Base-by-base conservation (phyloP, 2,113 vertebrate species). In the Pontoporia blainvillei region DNA sequence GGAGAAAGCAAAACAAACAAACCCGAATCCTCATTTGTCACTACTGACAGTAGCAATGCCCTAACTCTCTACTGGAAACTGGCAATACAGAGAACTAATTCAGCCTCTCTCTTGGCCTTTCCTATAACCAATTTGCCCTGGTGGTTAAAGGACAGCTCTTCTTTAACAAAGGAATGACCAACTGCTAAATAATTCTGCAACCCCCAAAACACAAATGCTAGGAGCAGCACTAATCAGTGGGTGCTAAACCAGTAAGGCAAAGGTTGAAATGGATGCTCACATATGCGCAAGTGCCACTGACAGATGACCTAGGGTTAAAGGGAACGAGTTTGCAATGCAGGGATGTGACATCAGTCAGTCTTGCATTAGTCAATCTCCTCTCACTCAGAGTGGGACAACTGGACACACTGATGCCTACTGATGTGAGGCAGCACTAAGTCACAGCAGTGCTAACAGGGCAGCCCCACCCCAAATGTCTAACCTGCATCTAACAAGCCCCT, bases 81-180 rank as follows among this genome's bases (percentile, higher is more conserved):
- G 36, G 41, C 54, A 57, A 90, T 84, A 82, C 72, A 81, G 75
- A 61, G 36, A 95, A 97, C 54, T 76, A 87, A 91, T 73, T 62
- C 46, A 36, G 75, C 36, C 76, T 62, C 44, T 69, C 54, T 41
- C 91, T 46, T 61, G 18, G 84, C 64, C 81, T 94, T 93, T 94
- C 49, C 62, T 57, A 14, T 44, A 91, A 67, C 34, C 44, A 64
- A 89, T 69, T 27, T 44, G 36, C 57, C 44, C 54, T 21, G 13
- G 78, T 64, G 62, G 64, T 83, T 81, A 57, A 78, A 12, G 27
- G 84, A 73, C 91, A 92, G 57, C 44, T 91, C 21, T 82, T 94
- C 75, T 82, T 96, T 62, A 92, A 96, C 86, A 94, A 91, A 95
- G 64, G 66, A 81, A 96, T 67, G 54, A 78, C 31, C 94, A 54